Percentiles rank a stretch among this genome's conserved stretches.
Conservation (phyloP, 2,888 invertebrate genomes). For the Tinea semifulvella region DNA sequence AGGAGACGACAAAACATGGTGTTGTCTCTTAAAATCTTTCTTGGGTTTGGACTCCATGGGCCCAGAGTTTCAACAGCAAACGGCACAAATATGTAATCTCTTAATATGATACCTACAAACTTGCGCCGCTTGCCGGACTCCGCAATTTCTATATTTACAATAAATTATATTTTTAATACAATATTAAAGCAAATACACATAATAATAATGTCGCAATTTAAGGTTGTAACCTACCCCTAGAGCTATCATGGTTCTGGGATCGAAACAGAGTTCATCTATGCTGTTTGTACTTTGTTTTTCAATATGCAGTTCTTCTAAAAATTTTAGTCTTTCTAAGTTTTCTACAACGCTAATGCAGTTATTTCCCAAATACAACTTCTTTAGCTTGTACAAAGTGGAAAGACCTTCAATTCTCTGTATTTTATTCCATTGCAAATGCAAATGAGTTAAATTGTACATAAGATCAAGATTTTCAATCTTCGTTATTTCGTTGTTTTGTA, state of each 20-base stretch:
- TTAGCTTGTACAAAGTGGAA: slow-evolving; percentile 68
- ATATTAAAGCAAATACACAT: too few relatives aligned
- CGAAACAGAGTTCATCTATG: slow-evolving; percentile 71
- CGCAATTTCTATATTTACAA: too few relatives aligned
- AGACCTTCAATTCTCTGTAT: slow-evolving; percentile 76
- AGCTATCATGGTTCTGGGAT: slow-evolving; percentile 66
- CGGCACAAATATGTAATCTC: too few relatives aligned
- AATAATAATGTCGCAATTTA: too few relatives aligned
- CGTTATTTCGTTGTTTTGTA: slow-evolving; percentile 82
- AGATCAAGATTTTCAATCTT: slow-evolving; percentile 76
- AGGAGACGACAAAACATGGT: too few relatives aligned
- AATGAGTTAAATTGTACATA: slow-evolving; percentile 71
- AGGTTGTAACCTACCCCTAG: slow-evolving; percentile 65
- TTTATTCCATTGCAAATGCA: slow-evolving; percentile 81
- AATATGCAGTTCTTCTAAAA: slow-evolving; percentile 72
- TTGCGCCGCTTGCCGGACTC: too few relatives aligned
- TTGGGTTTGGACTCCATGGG: too few relatives aligned
- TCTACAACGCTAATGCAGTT: slow-evolving; percentile 76
- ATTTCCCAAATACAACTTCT: slow-evolving; percentile 79
- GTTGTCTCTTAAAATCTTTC: too few relatives aligned
- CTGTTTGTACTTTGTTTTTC: slow-evolving; percentile 70
- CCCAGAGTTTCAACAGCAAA: too few relatives aligned
- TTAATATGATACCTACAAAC: too few relatives aligned
- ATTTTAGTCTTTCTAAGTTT: slow-evolving; percentile 68
- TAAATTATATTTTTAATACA: too few relatives aligned